Evolutionary conservation across 92 coral and sea anemone genomes (phyloP).

Genomic region (Palythoa grandis): DNA sequence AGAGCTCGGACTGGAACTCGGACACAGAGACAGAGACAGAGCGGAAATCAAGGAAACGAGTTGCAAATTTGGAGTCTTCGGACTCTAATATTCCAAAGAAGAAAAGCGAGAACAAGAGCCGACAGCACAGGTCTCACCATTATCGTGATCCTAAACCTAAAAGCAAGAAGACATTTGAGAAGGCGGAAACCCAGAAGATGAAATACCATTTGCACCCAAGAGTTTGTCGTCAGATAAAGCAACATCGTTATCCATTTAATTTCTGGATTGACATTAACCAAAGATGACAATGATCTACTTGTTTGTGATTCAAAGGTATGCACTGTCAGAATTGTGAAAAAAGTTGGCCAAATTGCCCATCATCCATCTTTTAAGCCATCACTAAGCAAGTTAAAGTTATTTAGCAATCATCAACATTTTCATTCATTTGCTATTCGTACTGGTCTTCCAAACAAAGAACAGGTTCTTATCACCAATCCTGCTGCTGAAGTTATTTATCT

Average conservation of each 20-base stretch:
- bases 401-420: constrained; percentile 29
- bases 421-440: constrained; percentile 47
- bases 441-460: constrained; percentile 41
- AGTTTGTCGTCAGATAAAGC: constrained; percentile 17
- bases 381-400: constrained; percentile 35
- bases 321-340: not conserved
- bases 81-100: constrained; percentile 6
- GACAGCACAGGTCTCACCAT: not conserved
- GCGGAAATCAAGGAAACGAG: constrained; percentile 15
- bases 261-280: constrained; percentile 26
- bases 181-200: constrained; percentile 35
- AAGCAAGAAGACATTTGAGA: too few species aligned
- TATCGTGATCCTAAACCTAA: too few species aligned
- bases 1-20: not conserved
- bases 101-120: not conserved
- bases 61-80: not conserved
- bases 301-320: constrained; percentile 35
- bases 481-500: constrained; percentile 29
- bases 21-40: constrained; percentile 14
- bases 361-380: constrained; percentile 33
- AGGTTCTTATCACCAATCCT: constrained; percentile 33
- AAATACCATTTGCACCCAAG: constrained; percentile 44
- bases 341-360: constrained; percentile 25
- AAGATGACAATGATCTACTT: constrained; percentile 3
- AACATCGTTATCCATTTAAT: constrained; percentile 36